phyloP scores from a whole-genome alignment of 1,140 invertebrate genomes.

The Dinoponera quadriceps region DNA sequence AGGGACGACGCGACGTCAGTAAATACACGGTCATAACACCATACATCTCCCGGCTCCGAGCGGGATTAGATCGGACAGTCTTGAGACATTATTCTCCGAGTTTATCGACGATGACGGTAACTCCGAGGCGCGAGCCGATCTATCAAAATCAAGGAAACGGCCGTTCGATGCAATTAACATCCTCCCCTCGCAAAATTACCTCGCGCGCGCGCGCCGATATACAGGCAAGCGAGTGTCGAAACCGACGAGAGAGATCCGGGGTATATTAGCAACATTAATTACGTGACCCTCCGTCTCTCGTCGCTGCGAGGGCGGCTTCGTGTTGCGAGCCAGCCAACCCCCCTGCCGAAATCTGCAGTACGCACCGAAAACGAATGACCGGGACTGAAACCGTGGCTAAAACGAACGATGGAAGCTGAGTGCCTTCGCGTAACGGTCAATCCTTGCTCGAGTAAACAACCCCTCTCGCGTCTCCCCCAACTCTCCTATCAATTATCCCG shows the following conservation, averaged over 20 bases:
- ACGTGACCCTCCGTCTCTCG: conserved; percentile 67
- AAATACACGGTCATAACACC: conserved; percentile 46
- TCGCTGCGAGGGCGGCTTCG: conserved; percentile 35
- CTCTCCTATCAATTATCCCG: conserved; percentile 75
- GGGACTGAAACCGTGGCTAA: conserved; percentile 19
- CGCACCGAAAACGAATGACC: conserved; percentile 60
- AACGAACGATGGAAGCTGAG: conserved; percentile 64
- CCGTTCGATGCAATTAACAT: conserved; percentile 69
- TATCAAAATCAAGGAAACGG: conserved; percentile 72
- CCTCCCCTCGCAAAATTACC: conserved; percentile 60
- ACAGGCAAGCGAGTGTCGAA: conserved; percentile 64
- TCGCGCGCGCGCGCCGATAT: conserved; percentile 43
- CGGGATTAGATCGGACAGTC: conserved; percentile 34
- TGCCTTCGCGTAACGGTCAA: conserved; percentile 72
- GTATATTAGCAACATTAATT: conserved; percentile 77
- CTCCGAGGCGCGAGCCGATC: conserved; percentile 34
- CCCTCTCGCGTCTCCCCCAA: conserved; percentile 53
- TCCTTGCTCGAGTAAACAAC: conserved; percentile 74
- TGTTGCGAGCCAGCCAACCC: conserved; percentile 42
- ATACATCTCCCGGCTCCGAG: conserved; percentile 34
- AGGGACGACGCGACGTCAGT: conserved; percentile 24
- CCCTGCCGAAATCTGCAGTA: conserved; percentile 60
- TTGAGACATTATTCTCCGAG: conserved; percentile 46
- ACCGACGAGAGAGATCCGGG: conserved; percentile 62
- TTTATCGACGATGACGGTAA: conserved; percentile 43